A percentile compares a stretch with the other conserved stretches of the same genome.
These are phyloP conservation scores for Mormyrus lacerda DNA, from an alignment of 2,113 vertebrate genomes.

Conservation along the genomic window DNA sequence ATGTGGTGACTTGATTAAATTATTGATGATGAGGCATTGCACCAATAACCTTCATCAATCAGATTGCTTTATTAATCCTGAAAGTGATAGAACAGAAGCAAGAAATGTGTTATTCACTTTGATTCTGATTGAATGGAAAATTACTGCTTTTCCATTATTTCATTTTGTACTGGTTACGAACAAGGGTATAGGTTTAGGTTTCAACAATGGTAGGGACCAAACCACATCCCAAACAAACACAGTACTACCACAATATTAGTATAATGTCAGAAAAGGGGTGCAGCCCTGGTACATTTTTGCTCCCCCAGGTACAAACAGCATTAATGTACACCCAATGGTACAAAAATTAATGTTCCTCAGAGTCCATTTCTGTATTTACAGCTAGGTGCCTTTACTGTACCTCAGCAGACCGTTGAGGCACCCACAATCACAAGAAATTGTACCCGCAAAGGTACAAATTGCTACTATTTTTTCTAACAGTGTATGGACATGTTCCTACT, in stretches of 20 bases:
- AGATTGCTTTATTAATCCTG: background rate
- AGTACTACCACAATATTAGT: background rate
- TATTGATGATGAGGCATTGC: slow-evolving; percentile 1
- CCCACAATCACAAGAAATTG: background rate
- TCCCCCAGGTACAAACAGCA: background rate
- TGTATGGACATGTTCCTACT: background rate
- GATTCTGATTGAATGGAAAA: background rate
- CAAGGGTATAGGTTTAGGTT: background rate
- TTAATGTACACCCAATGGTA: background rate
- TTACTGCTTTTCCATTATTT: background rate
- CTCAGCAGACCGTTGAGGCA: background rate
- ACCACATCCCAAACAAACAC: background rate
- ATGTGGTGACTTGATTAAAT: background rate
- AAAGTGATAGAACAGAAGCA: background rate
- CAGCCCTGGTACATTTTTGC: background rate
- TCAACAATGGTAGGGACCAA: background rate
- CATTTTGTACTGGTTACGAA: background rate
- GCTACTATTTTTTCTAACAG: background rate
- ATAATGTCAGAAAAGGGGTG: background rate
- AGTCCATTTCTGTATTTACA: background rate
- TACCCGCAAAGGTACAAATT: background rate
- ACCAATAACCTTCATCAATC: background rate
- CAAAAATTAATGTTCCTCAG: background rate
- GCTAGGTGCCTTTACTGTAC: background rate
- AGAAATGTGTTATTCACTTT: background rate